Conservation (phyloP, 2,888 invertebrate species). For the Lucinisca nassula region DNA sequence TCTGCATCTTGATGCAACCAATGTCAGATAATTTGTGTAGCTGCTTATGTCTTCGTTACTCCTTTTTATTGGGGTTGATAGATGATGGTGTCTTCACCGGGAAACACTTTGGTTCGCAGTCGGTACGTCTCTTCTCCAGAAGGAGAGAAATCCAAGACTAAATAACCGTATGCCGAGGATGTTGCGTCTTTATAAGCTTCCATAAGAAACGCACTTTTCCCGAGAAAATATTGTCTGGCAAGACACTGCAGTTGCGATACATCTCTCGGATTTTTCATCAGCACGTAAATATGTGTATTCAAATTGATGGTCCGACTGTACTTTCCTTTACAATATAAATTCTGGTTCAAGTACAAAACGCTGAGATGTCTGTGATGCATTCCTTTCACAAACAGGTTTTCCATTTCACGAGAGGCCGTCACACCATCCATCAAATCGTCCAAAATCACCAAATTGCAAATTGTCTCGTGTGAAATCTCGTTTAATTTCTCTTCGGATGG, state of each 20-base stretch:
- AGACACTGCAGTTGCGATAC: conserved; percentile 56
- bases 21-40: too few species aligned
- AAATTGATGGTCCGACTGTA: conserved; percentile 50
- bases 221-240: conserved; percentile 54
- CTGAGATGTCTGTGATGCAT: conserved; percentile 60
- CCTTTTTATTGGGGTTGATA: too few species aligned
- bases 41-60: too few species aligned
- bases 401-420: conserved; percentile 61
- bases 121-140: conserved; percentile 31
- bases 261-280: conserved; percentile 37
- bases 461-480: neutral
- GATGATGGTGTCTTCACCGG: too few species aligned
- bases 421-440: conserved; percentile 55
- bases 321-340: conserved; percentile 60
- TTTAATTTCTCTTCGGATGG: conserved; percentile 35
- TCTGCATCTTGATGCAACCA: too few species aligned
- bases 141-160: conserved; percentile 59
- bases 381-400: conserved; percentile 58
- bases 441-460: conserved; percentile 49
- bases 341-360: conserved; percentile 56
- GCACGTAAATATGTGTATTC: conserved; percentile 45
- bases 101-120: conserved; percentile 45
- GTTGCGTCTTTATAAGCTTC: too few species aligned
- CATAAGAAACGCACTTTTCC: conserved; percentile 40
- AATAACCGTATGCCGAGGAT: conserved; percentile 49